A percentile compares a stretch with the other conserved stretches of the same genome.
Conservation (phyloP, 1,140 invertebrate species). For the Mya arenaria region DNA sequence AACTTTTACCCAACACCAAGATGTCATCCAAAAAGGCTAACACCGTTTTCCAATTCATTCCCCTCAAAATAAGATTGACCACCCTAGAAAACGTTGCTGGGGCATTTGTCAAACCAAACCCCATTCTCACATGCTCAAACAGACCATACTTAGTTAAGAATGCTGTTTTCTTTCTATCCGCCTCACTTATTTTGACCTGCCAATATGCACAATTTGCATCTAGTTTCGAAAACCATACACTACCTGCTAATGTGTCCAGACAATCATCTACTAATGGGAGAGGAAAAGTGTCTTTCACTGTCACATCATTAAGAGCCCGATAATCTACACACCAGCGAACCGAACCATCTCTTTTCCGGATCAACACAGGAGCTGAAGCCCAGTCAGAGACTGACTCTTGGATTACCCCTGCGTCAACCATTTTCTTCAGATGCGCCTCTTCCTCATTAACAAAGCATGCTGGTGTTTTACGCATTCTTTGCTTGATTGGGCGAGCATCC, state of each 20-base stretch:
- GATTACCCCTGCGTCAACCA: slow-evolving; percentile 46
- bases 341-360: slow-evolving; percentile 64
- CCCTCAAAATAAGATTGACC: slow-evolving; percentile 40
- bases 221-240: slow-evolving; percentile 9
- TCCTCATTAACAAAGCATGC: neutral
- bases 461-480: slow-evolving; percentile 1
- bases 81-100: slow-evolving; percentile 58
- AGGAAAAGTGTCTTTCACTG: slow-evolving; percentile 46
- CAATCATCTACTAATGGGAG: slow-evolving; percentile 49
- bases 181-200: slow-evolving; percentile 33
- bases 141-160: slow-evolving; percentile 34
- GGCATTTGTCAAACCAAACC: slow-evolving; percentile 53
- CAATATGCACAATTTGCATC: neutral
- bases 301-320: slow-evolving; percentile 65
- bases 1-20: slow-evolving; percentile 32
- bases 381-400: slow-evolving; percentile 56
- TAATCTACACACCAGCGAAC: slow-evolving; percentile 70
- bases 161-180: slow-evolving; percentile 1
- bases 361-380: slow-evolving; percentile 69
- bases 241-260: slow-evolving; percentile 21
- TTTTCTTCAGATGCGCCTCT: slow-evolving; percentile 26
- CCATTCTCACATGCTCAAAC: slow-evolving; percentile 2
- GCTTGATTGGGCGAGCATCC: slow-evolving; percentile 27
- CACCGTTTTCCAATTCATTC: slow-evolving; percentile 24
- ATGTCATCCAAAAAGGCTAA: slow-evolving; percentile 62